phyloP scores from a whole-genome alignment of 1,140 invertebrate species.

The Sitobion miscanthi region DNA sequence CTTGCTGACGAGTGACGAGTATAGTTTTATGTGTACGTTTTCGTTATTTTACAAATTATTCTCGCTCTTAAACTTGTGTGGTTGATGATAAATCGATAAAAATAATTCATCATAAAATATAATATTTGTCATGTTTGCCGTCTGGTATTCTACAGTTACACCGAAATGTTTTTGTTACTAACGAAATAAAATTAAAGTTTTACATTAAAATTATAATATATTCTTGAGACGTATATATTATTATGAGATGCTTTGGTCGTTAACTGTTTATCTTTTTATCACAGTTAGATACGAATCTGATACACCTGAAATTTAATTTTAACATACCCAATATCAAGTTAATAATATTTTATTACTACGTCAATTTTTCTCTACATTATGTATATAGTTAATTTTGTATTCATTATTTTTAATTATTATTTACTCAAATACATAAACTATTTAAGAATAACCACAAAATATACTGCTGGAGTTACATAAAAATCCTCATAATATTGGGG shows the following conservation, averaged over 20 bases:
- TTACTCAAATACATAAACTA: background rate
- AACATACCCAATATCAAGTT: background rate
- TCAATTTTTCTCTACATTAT: background rate
- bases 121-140: background rate
- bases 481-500: background rate
- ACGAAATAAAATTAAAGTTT: background rate
- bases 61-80: background rate
- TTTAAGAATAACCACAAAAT: background rate
- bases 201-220: background rate
- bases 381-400: background rate
- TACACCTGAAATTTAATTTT: background rate
- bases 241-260: background rate
- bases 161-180: background rate
- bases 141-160: background rate
- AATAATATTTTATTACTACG: background rate
- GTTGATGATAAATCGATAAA: background rate
- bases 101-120: background rate
- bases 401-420: background rate
- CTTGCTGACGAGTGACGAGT: background rate
- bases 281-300: background rate
- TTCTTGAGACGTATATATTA: background rate
- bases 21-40: background rate
- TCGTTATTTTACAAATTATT: background rate
- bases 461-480: background rate
- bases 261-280: background rate